A percentile compares a stretch with the other conserved stretches of the same genome.
These are phyloP conservation scores for Mungos mungo DNA, from an alignment of 2,113 vertebrate species.

Conservation along the genomic window DNA sequence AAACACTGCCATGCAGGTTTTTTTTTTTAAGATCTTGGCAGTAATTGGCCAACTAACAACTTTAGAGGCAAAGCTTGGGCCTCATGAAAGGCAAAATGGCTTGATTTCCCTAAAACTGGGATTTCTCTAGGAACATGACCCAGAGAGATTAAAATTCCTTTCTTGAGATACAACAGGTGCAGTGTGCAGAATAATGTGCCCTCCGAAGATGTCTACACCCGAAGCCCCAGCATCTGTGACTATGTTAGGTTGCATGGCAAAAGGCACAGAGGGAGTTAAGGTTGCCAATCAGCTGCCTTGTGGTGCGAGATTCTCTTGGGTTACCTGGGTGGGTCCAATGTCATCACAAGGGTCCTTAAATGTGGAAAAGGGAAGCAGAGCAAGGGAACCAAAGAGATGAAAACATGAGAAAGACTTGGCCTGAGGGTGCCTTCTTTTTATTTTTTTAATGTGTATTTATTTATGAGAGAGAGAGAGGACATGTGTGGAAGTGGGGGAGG, in stretches of 20 bases:
- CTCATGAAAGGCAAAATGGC: background rate
- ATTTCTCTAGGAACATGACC: background rate
- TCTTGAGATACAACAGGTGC: background rate
- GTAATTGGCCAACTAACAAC: background rate
- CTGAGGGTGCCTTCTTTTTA: background rate
- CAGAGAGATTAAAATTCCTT: background rate
- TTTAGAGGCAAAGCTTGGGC: background rate
- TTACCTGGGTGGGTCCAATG: background rate
- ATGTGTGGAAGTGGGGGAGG: too few relatives aligned
- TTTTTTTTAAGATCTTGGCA: background rate
- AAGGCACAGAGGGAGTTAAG: background rate
- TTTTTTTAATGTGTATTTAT: too few relatives aligned
- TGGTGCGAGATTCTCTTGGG: background rate
- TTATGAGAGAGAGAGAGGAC: too few relatives aligned
- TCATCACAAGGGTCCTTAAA: background rate
- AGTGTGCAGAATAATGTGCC: background rate
- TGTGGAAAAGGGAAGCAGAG: background rate
- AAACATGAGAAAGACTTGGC: background rate
- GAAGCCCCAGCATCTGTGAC: background rate
- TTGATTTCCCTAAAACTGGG: background rate
- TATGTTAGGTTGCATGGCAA: background rate
- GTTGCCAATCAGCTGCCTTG: background rate
- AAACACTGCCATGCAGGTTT: background rate
- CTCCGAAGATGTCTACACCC: background rate
- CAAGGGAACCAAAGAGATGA: background rate